Evolutionary conservation across 2,797 vertebrate genomes (phyloP), one percentile per base, ranked within the genome.

Genomic region (Florisuga fusca): DNA sequence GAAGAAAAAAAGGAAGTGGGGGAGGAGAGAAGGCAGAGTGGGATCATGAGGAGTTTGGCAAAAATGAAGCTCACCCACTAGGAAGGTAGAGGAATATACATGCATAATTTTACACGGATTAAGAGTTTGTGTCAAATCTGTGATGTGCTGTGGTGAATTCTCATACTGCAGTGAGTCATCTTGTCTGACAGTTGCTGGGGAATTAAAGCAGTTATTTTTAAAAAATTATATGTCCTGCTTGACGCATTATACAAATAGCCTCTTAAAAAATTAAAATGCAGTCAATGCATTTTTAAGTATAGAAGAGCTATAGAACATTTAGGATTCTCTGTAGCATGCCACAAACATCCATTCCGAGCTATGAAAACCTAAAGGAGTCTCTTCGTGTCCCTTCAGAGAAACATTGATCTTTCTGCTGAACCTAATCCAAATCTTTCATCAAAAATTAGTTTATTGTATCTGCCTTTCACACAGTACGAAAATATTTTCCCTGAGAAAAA

Each of bases 141-240:
- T 77, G 93, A 94, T 61, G 77, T 31, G 57, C 81, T 69, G 81
- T 87, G 86, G 72, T 88, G 85, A 95, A 94, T 95, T 94, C 89
- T 92, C 84, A 74, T 36, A 36, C 83, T 84, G 93, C 66, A 78
- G 89, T 94, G 94, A 97, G 80, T 95, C 94, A 97, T 95, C 84
- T 50, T 68, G 91, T 92, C 94, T 95, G 95, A 96, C 95, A 97
- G 93, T 96, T 96, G 92, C 91, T 4, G 87, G 74, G 91, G 89
- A 95, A 97, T 97, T 96, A 97, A 95, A 95, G 93, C 84, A 95
- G 87, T 86, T 96, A 95, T 94, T 96, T 96, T 95, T 84, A 88
- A 95, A 94, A 92, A 94, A 97, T 94, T 76, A 73, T 93, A 94
- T 80, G 90, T 96, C 95, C 93, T 96, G 87, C 72, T 91, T 96